phyloP scores from a whole-genome alignment of 2,888 invertebrate species.

The Brenthis hecate region DNA sequence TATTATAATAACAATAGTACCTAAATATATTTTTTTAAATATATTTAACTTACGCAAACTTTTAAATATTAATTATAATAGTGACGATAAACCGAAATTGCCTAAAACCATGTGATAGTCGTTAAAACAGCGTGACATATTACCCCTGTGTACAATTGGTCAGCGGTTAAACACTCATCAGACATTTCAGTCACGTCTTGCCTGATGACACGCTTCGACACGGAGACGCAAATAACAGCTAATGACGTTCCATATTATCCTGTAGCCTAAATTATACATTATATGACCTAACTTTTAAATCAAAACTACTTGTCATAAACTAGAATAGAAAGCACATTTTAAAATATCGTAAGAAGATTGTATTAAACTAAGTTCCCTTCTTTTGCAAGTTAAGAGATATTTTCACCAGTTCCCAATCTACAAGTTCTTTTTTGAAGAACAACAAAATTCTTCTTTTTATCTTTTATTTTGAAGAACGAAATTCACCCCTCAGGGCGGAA shows the following conservation, averaged over 20 bases:
- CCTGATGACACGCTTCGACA: constrained; percentile 43
- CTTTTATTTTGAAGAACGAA: no score
- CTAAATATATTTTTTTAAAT: no score
- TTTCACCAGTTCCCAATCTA: no score
- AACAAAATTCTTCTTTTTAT: no score
- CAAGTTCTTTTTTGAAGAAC: no score
- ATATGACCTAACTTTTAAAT: constrained; percentile 6
- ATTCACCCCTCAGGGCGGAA: no score
- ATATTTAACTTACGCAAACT: no score
- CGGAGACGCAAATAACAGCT: constrained; percentile 49
- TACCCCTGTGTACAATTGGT: constrained; percentile 21
- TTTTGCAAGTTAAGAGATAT: no score
- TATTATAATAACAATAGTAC: no score
- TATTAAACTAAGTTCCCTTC: background rate
- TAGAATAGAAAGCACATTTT: background rate
- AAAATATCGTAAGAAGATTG: background rate
- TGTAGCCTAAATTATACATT: constrained; percentile 21
- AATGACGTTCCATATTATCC: constrained; percentile 33
- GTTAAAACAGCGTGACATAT: background rate
- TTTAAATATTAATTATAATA: no score
- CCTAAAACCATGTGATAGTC: background rate
- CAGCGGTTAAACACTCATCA: constrained; percentile 18
- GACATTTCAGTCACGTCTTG: constrained; percentile 49
- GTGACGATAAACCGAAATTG: no score
- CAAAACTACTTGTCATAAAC: background rate